Conservation (phyloP, 2,113 vertebrate species). For the Chlorodrepanis virens region DNA sequence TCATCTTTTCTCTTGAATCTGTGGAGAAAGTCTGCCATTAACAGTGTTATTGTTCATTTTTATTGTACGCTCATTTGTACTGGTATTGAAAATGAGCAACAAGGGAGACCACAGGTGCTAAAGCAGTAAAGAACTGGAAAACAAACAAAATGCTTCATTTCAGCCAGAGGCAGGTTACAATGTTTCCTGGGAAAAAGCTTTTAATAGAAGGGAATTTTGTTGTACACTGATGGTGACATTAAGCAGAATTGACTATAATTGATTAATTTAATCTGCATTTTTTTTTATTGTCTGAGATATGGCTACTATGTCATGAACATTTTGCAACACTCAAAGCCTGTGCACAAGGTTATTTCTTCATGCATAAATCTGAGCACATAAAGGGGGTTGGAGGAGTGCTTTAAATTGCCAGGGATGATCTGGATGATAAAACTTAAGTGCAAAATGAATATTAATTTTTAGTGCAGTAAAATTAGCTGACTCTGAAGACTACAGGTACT, state of each 20-base stretch:
- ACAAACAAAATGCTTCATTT: constrained; percentile 34
- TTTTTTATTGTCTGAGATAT: not conserved
- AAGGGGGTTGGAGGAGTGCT: not conserved
- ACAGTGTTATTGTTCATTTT: constrained; percentile 24
- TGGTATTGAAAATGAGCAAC: constrained; percentile 31
- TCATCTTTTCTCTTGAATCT: not conserved
- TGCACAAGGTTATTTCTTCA: constrained; percentile 19
- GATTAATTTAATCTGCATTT: constrained; percentile 6
- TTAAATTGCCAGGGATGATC: constrained; percentile 47
- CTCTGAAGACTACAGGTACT: constrained; percentile 12
- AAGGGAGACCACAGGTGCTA: constrained; percentile 36
- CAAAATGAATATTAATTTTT: constrained; percentile 58
- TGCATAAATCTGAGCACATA: constrained; percentile 8
- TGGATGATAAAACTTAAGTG: constrained; percentile 31
- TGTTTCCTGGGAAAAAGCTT: not conserved
- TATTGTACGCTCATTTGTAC: constrained; percentile 20
- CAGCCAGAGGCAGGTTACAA: not conserved
- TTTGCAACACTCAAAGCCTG: not conserved
- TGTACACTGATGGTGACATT: not conserved
- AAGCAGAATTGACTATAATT: not conserved
- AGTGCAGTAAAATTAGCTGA: constrained; percentile 33
- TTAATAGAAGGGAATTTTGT: not conserved
- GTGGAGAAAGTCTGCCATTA: not conserved
- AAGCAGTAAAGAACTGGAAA: constrained; percentile 15
- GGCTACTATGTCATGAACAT: not conserved